phyloP scores from a whole-genome alignment of 2,888 invertebrate species.

The Elmis aenea region DNA sequence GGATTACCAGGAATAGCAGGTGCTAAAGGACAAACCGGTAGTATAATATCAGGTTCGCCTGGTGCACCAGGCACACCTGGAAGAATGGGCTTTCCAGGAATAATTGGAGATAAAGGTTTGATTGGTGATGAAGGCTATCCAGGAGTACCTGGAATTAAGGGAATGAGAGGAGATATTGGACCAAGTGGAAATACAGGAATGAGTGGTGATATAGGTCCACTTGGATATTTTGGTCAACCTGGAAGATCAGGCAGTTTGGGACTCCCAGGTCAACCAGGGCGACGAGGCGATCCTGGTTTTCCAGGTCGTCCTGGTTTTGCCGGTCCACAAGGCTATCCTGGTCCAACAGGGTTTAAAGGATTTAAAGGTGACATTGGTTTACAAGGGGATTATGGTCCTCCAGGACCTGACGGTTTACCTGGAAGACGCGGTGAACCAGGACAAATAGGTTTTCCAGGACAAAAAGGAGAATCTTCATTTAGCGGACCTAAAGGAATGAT shows the following conservation, averaged over 20 bases:
- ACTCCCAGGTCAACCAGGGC: conserved; percentile 21
- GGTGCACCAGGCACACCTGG: conserved; percentile 44
- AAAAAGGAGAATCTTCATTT: conserved; percentile 56
- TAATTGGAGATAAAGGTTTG: conserved; percentile 40
- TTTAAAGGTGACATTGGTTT: conserved; percentile 42
- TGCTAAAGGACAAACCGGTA: conserved; percentile 38
- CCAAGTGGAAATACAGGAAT: conserved; percentile 22
- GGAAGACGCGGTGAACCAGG: conserved; percentile 48
- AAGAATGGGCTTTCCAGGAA: conserved; percentile 33
- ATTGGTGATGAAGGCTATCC: conserved; percentile 35
- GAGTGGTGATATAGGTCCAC: conserved; percentile 26
- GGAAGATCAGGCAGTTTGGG: conserved; percentile 34
- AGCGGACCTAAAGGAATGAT: conserved; percentile 59
- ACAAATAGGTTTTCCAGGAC: conserved; percentile 38
- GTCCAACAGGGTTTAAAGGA: conserved; percentile 52
- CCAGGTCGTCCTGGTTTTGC: conserved; percentile 42
- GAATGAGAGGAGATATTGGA: conserved; percentile 38
- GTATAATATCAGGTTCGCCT: conserved; percentile 34
- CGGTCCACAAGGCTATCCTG: conserved; percentile 42
- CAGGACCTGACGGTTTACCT: conserved; percentile 43
- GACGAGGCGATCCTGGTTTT: conserved; percentile 14
- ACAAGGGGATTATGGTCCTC: conserved; percentile 34
- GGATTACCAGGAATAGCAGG: conserved; percentile 30
- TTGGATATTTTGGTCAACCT: conserved; percentile 37
- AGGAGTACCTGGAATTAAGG: conserved; percentile 36